Percentiles rank a stretch among this genome's conserved stretches.
phyloP scores from a whole-genome alignment of 2,888 invertebrate genomes.

The Eurytoma adleriae region DNA sequence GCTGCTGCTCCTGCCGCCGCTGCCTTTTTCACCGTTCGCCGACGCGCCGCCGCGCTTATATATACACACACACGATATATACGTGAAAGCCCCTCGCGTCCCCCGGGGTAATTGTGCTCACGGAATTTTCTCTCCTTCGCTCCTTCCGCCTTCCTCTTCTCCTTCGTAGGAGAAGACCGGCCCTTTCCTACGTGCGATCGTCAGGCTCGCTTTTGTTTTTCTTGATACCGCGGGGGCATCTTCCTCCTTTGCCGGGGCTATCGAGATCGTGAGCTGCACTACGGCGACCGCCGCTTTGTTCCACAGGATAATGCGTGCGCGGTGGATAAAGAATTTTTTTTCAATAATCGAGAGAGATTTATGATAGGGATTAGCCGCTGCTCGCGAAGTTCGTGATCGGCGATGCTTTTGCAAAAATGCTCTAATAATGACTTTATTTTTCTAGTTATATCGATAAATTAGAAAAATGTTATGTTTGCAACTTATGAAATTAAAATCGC shows the following conservation, averaged over 20 bases:
- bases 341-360: too few relatives aligned
- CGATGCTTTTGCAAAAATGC: too few relatives aligned
- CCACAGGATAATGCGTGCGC: slow-evolving; percentile 50
- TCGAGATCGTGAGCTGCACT: too few relatives aligned
- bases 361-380: too few relatives aligned
- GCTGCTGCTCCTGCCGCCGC: slow-evolving; percentile 58
- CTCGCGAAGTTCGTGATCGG: too few relatives aligned
- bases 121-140: slow-evolving; percentile 33
- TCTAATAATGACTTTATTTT: too few relatives aligned
- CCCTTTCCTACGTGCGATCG: background rate
- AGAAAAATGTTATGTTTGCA: too few relatives aligned
- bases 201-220: background rate
- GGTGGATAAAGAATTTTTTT: too few relatives aligned
- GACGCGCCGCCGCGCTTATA: slow-evolving; percentile 59
- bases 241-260: background rate
- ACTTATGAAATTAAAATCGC: too few relatives aligned
- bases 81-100: background rate
- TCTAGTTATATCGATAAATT: too few relatives aligned
- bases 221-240: background rate
- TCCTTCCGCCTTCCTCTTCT: slow-evolving; percentile 5
- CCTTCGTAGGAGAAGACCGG: slow-evolving; percentile 12
- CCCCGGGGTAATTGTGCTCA: slow-evolving; percentile 62
- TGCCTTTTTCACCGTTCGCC: slow-evolving; percentile 73
- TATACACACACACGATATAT: background rate
- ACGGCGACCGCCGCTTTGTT: too few relatives aligned